phyloP scores from a whole-genome alignment of 1,140 invertebrate genomes.

The Caenorhabditis elegans region WBcel235 BX284605.5:11734001-11734500 shows the following conservation, averaged over 20 bases:
- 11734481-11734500: slow-evolving; percentile 27
- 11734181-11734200: not conserved
- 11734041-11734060: not conserved
- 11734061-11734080: slow-evolving; percentile 27
- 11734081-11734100: slow-evolving; percentile 28
- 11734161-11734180: not conserved
- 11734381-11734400: too few species aligned
- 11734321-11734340: too few species aligned
- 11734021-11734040: not conserved
- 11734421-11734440: too few species aligned
- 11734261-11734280: not conserved
- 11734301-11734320: too few species aligned
- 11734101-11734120: not conserved
- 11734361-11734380: too few species aligned
- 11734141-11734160: slow-evolving; percentile 14
- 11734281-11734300: too few species aligned
- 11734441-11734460: not conserved
- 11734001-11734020: slow-evolving; percentile 35
- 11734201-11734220: not conserved
- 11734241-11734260: not conserved
- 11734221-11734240: not conserved
- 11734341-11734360: too few species aligned
- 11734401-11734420: too few species aligned
- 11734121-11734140: slow-evolving; percentile 28
- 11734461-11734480: slow-evolving; percentile 2